Percentiles rank a stretch among this genome's conserved stretches.
These are phyloP conservation scores for Micromussa lordhowensis DNA, from an alignment of 92 coral and sea anemone genomes.

Conservation along the genomic window DNA sequence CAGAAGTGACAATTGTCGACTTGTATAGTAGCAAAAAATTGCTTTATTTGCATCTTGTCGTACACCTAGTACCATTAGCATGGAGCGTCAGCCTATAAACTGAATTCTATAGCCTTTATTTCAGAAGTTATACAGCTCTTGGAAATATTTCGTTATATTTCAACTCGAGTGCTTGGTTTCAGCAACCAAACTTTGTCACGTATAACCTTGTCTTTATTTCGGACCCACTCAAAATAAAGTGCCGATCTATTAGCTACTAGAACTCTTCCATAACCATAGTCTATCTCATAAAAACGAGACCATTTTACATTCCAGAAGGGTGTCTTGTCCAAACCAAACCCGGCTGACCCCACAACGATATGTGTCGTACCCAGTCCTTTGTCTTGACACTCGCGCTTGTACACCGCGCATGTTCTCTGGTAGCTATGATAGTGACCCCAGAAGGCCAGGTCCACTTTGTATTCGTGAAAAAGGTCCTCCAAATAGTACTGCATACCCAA, in stretches of 20 bases:
- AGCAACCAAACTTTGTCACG: conserved; percentile 55
- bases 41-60: background rate
- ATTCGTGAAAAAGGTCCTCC: conserved; percentile 62
- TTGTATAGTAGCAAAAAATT: background rate
- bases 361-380: conserved; percentile 57
- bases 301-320: conserved; percentile 18
- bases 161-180: conserved; percentile 1
- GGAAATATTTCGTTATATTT: background rate
- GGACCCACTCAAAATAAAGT: conserved; percentile 59
- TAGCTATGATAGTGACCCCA: conserved; percentile 75
- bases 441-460: conserved; percentile 66
- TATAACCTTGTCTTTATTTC: conserved; percentile 44
- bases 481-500: conserved; percentile 63
- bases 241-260: conserved; percentile 52
- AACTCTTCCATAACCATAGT: conserved; percentile 64
- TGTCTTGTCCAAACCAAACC: conserved; percentile 27
- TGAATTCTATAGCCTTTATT: too few species aligned
- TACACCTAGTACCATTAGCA: background rate
- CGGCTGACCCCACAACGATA: conserved; percentile 66
- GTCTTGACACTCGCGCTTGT: conserved; percentile 45
- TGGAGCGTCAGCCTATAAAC: too few species aligned
- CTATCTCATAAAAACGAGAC: conserved; percentile 43
- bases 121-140: too few species aligned
- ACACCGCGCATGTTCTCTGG: conserved; percentile 73
- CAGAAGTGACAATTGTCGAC: background rate